Base-by-base conservation (phyloP, 2,113 vertebrate species). In the Daubentonia madagascariensis region DNA sequence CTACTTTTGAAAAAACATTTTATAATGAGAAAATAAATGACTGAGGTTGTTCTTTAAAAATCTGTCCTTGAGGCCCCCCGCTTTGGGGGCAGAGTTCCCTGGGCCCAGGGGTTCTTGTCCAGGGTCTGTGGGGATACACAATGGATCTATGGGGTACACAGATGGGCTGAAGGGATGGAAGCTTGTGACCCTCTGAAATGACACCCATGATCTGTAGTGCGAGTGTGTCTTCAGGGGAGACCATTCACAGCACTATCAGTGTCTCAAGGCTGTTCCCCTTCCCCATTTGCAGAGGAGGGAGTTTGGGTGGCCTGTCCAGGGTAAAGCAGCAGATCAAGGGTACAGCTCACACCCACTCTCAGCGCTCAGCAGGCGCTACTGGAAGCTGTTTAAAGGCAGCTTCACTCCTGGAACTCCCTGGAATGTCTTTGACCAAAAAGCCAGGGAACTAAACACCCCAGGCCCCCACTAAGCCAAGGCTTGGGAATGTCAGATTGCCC, bases 381-480 rank as follows among this genome's bases (percentile, higher is more conserved):
- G 96, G 97, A 96, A 95, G 84, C 91, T 18, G n/a, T 91, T 97
- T 63, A 98, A 98, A 98, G 87, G 61, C 85, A 95, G 16, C 78
- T 92, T 14, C 37, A 67, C 85, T 97, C 95, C 59, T 70, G 2
- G 10, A 94, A 73, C 25, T 78, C 80, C 43, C 8, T 52, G 43
- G 94, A 98, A 97, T 32, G 81, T 7, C 87, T 97, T 80, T 95
- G 91, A 89, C 84, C 28, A 22, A 68, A 80, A 81, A 95, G 45
- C 22, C 97, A 98, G 97, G 72, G 76, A 45, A 43, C 52, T 96
- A 85, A 83, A 59, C 48, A 90, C 54, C n/a, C 61, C 6, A 8
- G n/a, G 35, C 16, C 45, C 52, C 52, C 40, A 23, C 43, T n/a
- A 90, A 95, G 91, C 92, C 45, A 85, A 96, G 23, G 70, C 0